Evolutionary conservation across 2,797 vertebrate genomes (phyloP), one percentile per base, ranked within the genome.

Genomic region (Epinephelus awoara): DNA sequence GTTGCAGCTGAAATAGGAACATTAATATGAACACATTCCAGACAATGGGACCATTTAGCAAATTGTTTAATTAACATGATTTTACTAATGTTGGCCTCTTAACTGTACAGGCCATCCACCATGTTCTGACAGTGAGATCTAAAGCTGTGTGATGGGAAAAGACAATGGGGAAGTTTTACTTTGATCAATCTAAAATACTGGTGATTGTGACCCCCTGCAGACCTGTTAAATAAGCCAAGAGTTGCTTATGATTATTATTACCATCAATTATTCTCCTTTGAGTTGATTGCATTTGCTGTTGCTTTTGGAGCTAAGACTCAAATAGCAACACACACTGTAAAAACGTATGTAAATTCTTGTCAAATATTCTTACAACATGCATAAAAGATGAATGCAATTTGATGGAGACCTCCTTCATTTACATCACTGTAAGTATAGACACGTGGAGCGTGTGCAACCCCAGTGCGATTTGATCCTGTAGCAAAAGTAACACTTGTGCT

Each of bases 1-100:
- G 78, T 73, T 75, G 82, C 49, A 63, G 77, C 73, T 80, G 75
- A 81, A 91, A 90, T 81, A 89, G 84, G 56, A 89, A 82, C 82
- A 74, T 78, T 77, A 84, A 90, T 72, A 70, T 76, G 88, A 81
- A 84, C 40, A 76, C 25, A 42, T 78, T 62, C 6, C 27, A 72
- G 75, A 79, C 59, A 62, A 72, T 77, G 69, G 47, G 19, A 27
- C 58, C 77, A 78, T 89, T 89, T 85, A 70, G 67, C 66, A 85
- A 84, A 85, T 65, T 55, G 19, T 88, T 80, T 86, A 83, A 92
- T 91, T 83, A 85, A 58, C 49, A 27, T 29, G 9, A 65, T 73
- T 69, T 85, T 55, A 80, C 75, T 79, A 72, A 83, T 70, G 76
- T 47, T 51, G 56, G 44, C 44, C 68, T 77, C 29, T 65, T 57